Evolutionary conservation across 2,797 vertebrate species (phyloP).

Genomic region (Petrocephalus sullivani): DNA sequence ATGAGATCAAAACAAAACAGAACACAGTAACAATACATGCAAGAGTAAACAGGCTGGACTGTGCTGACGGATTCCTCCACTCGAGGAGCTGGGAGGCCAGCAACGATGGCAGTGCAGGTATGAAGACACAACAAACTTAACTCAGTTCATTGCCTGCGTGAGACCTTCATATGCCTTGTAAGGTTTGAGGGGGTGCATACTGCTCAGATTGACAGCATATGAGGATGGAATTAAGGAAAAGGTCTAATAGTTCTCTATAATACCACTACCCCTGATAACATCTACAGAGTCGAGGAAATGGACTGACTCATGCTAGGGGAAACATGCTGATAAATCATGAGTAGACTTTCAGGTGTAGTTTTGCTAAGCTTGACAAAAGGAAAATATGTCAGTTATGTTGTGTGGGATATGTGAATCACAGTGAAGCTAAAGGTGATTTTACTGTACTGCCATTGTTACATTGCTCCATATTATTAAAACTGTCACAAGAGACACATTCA

Average conservation of each 20-base stretch:
- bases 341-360: not conserved
- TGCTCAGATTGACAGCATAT: no score
- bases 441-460: not conserved
- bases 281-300: not conserved
- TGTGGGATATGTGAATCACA: not conserved
- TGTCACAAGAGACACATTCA: not conserved
- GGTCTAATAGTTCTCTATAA: not conserved
- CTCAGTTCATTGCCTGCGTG: not conserved
- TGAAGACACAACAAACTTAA: not conserved
- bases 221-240: no score
- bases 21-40: not conserved
- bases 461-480: constrained; percentile 1
- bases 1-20: not conserved
- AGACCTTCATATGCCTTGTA: not conserved
- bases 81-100: not conserved
- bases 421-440: not conserved
- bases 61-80: not conserved
- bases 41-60: not conserved
- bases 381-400: not conserved
- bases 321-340: not conserved
- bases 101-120: constrained; percentile 4
- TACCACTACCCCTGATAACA: not conserved
- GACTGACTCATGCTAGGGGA: not conserved
- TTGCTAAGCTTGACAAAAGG: not conserved
- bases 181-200: no score